Conservation (phyloP, 2,113 vertebrate species). For the Dromaius novaehollandiae region DNA sequence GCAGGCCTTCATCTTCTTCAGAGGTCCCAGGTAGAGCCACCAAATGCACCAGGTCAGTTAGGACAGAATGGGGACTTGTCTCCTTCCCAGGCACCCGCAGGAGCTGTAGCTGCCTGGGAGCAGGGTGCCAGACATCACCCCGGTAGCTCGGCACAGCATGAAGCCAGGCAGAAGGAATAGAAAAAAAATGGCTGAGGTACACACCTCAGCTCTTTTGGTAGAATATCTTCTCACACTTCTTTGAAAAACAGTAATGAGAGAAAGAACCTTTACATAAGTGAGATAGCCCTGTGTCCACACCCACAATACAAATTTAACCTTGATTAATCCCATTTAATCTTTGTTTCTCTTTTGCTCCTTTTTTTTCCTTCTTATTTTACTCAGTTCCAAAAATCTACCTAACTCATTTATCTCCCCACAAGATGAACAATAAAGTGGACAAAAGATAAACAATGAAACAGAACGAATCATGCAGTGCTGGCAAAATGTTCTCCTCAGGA, state of each 20-base stretch:
- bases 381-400: background rate
- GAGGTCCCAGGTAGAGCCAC: background rate
- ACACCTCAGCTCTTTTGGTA: background rate
- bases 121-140: background rate
- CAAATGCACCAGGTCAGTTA: fast-evolving
- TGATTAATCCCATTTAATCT: background rate
- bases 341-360: background rate
- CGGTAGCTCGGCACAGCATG: too few relatives aligned
- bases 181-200: background rate
- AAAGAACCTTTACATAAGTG: background rate
- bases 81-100: background rate
- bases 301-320: background rate
- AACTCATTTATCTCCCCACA: background rate
- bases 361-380: background rate
- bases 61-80: fast-evolving
- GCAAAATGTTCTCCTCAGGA: slow-evolving; percentile 34
- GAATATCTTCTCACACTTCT: background rate
- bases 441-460: background rate
- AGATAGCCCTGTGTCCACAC: background rate
- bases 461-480: background rate
- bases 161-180: background rate
- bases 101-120: background rate
- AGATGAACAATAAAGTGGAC: slow-evolving; percentile 7
- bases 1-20: background rate
- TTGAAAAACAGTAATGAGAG: background rate